Evolutionary conservation across 2,113 vertebrate genomes (phyloP), one percentile per base, ranked within the genome.

Genomic region (Bambusicola thoracicus): DNA sequence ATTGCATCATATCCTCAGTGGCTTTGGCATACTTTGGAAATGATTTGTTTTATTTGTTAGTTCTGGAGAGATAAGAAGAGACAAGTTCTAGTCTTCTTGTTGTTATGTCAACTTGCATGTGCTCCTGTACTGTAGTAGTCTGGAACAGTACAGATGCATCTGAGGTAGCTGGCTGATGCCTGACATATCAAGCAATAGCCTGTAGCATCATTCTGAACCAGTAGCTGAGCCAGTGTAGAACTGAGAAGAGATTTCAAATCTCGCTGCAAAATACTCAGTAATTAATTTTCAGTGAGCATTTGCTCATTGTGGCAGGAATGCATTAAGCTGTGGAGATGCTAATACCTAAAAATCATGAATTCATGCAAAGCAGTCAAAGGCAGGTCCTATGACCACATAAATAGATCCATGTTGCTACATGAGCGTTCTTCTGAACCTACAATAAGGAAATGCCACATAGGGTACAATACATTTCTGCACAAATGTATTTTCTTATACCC

Each of bases 181-280:
- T 2, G 9, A 48, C 43, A 53, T 38, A 58, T 56, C 36, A 79
- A 34, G 29, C 32, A 25, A 40, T 3, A 89, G 81, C 81, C 74
- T 48, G 30, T 41, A 53, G 61, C 51, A 5, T 6, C 62, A 61
- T 56, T 17, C 51, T 22, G 56, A 82, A 63, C 56, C 68, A 19
- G 40, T 7, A 51, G 43, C 65, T 81, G 82, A 84, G 76, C 59
- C 85, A 89, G 29, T 7, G 3, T 19, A 49, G 51, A 62, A 34
- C 18, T 13, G 65, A 48, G 78, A 46, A 73, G 49, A 63, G 83
- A 77, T 85, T 85, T 76, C 63, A 88, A 38, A 58, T 51, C 86
- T 87, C 53, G 13, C 79, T 43, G 46, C 53, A 82, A 90, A 90
- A 90, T 16, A 62, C 63, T 92, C n/a, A 88, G 69, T 88, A 85